Evolutionary conservation across 2,797 vertebrate genomes (phyloP), one percentile per base, ranked within the genome.

Genomic region (Sorex maritimensis): DNA sequence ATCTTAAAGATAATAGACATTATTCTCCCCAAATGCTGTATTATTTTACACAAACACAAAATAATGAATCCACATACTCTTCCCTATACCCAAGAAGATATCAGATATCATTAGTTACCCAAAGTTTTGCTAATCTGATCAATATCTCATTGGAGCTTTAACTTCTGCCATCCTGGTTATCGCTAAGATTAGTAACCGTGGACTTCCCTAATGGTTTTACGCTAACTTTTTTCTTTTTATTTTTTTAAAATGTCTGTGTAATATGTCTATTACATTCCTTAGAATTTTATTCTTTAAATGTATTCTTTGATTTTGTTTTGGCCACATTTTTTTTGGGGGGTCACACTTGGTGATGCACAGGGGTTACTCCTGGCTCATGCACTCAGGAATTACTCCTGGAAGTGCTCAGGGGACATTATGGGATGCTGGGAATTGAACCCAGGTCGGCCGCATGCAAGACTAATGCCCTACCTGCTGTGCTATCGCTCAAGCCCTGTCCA

Each of bases 181-280:
- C 26, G 23, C 34, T 14, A 78, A 81, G 38, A 30, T 81, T 81
- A 78, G 38, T 68, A n/a, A 88, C 72, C 71, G 71, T 73, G 68
- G 77, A 77, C 83, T 82, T 72, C 69, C 23, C 63, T 71, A 38
- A 74, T 63, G 2, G 58, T 86, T 94, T 85, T 15, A 63, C 38
- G 17, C 34, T 69, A 78, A 11, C 2, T 52, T 6, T 52, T 11
- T 52, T 61, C 58, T 61, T 19, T 81, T 87, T 30, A 41, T 81
- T 90, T 90, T 69, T 63, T 91, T 79, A 90, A 21, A 23, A 4
- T 80, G 61, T 49, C 24, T 34, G 52, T 44, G 41, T 44, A 44
- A 5, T 68, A 41, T 38, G 23, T 90, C 91, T 88, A 46, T 93
- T 28, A 69, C 26, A 72, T 68, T 9, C 24, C 28, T 93, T 93